These are phyloP conservation scores for Marcusenius ussheri DNA, from an alignment of 2,113 vertebrate species.

Conservation along the genomic window DNA sequence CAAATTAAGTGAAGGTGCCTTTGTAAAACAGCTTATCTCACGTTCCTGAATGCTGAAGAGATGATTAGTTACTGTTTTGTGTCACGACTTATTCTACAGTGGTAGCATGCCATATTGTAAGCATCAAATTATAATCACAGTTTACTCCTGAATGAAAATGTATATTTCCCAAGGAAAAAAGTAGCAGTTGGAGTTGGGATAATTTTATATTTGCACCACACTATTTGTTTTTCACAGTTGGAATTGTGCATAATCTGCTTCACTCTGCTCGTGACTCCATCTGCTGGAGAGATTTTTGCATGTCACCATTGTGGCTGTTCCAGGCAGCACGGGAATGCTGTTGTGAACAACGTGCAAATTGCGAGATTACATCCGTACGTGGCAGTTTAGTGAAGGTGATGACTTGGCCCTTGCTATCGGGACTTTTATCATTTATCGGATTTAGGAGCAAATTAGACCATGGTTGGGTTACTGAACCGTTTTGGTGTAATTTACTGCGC, in stretches of 20 bases:
- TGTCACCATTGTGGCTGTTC: neutral
- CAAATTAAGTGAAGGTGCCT: neutral
- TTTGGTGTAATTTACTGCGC: neutral
- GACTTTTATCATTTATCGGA: neutral
- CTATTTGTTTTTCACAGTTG: neutral
- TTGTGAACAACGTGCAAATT: neutral
- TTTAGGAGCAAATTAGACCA: neutral
- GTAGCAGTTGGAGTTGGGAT: neutral
- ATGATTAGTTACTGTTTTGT: neutral
- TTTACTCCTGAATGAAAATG: neutral
- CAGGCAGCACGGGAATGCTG: neutral
- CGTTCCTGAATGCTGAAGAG: neutral
- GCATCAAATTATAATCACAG: neutral
- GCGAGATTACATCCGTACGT: neutral
- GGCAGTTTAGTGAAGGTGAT: too few species aligned
- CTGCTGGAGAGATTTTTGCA: neutral
- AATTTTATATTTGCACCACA: neutral
- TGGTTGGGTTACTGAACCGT: neutral
- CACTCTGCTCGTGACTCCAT: neutral
- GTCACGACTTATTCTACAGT: neutral
- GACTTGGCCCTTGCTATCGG: neutral
- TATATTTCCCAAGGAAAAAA: neutral
- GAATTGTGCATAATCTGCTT: conserved; percentile 1
- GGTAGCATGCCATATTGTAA: neutral
- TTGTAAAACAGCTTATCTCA: neutral